Evolutionary conservation across 2,113 vertebrate genomes (phyloP).

Genomic region (Mormoops blainvillei): DNA sequence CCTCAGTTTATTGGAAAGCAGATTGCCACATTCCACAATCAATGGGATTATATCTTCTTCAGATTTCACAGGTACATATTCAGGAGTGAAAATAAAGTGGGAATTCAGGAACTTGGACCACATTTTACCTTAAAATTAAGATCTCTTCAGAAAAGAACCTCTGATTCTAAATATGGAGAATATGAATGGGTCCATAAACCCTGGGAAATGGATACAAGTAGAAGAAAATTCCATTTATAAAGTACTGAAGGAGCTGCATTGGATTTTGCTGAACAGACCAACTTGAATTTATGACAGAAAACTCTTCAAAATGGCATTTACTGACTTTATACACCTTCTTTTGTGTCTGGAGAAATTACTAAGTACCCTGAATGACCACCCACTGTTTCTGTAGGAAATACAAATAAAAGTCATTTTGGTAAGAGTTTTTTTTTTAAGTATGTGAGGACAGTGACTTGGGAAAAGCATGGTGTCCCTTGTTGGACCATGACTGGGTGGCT

Average conservation of each 20-base stretch:
- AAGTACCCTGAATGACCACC: neutral
- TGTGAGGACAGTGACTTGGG: neutral
- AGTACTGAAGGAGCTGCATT: neutral
- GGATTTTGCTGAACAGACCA: neutral
- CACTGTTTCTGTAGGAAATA: slow-evolving; percentile 2
- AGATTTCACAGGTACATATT: slow-evolving; percentile 98
- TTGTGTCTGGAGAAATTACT: neutral
- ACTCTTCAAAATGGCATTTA: neutral
- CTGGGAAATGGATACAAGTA: slow-evolving; percentile 93
- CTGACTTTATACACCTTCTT: slow-evolving; percentile 1
- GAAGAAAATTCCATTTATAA: slow-evolving; percentile 96
- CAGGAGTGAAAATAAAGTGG: slow-evolving; percentile 96
- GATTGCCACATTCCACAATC: slow-evolving; percentile 97
- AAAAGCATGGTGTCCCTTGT: neutral
- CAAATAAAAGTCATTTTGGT: slow-evolving; percentile 44
- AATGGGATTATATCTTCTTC: slow-evolving; percentile 96
- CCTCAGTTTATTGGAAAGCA: slow-evolving; percentile 95
- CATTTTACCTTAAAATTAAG: slow-evolving; percentile 96
- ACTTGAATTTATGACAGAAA: slow-evolving; percentile 26
- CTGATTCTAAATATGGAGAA: slow-evolving; percentile 97
- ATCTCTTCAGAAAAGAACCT: slow-evolving; percentile 97
- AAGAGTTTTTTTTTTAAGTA: neutral
- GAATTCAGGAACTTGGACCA: slow-evolving; percentile 96
- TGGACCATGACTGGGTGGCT: neutral
- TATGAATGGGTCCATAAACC: slow-evolving; percentile 99